These are phyloP conservation scores for Pegea sp. DNA, from an alignment of 23 tunicate species.

Conservation along the genomic window DNA sequence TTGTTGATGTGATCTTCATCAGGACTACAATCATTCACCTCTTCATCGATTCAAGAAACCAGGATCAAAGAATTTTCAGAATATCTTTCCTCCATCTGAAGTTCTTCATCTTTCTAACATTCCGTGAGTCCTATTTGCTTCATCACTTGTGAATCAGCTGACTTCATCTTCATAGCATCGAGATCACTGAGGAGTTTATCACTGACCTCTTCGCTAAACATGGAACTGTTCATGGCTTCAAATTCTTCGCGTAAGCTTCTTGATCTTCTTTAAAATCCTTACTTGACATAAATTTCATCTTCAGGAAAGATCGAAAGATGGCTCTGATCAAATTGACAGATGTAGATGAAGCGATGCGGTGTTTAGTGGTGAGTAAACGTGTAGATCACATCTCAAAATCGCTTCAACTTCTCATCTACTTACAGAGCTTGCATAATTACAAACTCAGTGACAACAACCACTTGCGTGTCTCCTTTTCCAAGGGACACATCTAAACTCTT, in stretches of 20 bases:
- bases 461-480: slow-evolving; percentile 90
- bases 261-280: not conserved
- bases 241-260: slow-evolving; percentile 49
- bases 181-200: slow-evolving; percentile 55
- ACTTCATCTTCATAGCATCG: too few relatives aligned
- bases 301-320: slow-evolving; percentile 83
- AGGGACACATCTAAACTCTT: too few relatives aligned
- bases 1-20: too few relatives aligned
- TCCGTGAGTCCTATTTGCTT: too few relatives aligned
- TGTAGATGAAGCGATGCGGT: slow-evolving; percentile 66
- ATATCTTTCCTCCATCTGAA: slow-evolving; percentile 84
- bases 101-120: slow-evolving; percentile 92
- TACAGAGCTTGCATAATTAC: slow-evolving; percentile 58
- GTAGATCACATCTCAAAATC: not conserved
- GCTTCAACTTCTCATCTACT: not conserved
- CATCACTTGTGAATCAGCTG: too few relatives aligned
- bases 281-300: slow-evolving; percentile 3
- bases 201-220: slow-evolving; percentile 18
- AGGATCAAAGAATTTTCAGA: slow-evolving; percentile 95
- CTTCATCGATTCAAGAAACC: too few relatives aligned
- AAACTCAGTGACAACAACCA: slow-evolving; percentile 87
- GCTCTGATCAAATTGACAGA: slow-evolving; percentile 71
- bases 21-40: too few relatives aligned
- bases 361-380: slow-evolving; percentile 68
- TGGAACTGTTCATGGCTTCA: slow-evolving; percentile 61